Conservation (phyloP, 2,797 vertebrate species). For the Fistularia tabacaria region DNA sequence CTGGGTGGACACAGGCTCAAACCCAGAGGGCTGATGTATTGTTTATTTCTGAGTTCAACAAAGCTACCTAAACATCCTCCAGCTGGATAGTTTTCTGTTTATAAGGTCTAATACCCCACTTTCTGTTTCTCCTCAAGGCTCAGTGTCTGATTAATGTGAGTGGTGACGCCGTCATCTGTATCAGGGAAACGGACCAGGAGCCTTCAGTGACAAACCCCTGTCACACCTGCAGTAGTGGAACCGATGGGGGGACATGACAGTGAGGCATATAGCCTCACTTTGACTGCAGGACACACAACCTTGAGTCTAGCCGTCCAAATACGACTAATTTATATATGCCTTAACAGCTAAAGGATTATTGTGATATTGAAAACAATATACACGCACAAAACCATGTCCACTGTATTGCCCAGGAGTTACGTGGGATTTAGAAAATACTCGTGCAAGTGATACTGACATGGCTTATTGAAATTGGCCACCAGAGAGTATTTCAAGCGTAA, state of each 20-base stretch:
- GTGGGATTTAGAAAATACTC: constrained; percentile 4
- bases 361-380: constrained; percentile 21
- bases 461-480: constrained; percentile 1
- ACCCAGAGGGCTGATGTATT: too few relatives aligned
- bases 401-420: constrained; percentile 7
- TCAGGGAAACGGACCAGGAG: constrained; percentile 87
- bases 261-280: constrained; percentile 18
- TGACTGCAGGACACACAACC: constrained; percentile 9
- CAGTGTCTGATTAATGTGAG: constrained; percentile 99
- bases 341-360: constrained; percentile 41
- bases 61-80: neutral
- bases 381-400: constrained; percentile 10
- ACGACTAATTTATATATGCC: constrained; percentile 46
- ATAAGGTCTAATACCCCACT: constrained; percentile 1
- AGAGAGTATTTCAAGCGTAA: constrained; percentile 12
- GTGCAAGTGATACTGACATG: constrained; percentile 15
- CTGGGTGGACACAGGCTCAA: too few relatives aligned
- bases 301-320: constrained; percentile 57
- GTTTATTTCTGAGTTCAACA: neutral
- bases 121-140: constrained; percentile 72
- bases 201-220: constrained; percentile 44
- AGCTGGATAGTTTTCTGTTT: neutral
- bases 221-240: constrained; percentile 43
- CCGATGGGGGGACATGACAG: constrained; percentile 64
- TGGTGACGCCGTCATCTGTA: constrained; percentile 91